Conservation (phyloP, 2,113 vertebrate genomes). For the Platichthys stellatus region DNA sequence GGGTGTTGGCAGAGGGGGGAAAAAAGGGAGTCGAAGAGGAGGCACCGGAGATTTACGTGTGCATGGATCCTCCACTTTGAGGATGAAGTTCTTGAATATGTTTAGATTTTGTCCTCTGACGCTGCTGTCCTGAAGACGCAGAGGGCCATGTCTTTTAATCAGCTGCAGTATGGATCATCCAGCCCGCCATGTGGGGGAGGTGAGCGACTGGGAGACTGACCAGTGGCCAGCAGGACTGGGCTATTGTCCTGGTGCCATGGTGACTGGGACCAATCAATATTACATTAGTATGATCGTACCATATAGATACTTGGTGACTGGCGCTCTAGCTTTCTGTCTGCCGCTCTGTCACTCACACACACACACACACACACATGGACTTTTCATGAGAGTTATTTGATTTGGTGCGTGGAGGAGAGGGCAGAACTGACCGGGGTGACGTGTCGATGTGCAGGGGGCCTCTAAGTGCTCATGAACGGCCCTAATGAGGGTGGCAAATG, state of each 20-base stretch:
- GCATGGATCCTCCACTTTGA: slow-evolving; percentile 55
- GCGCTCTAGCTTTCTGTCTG: slow-evolving; percentile 22
- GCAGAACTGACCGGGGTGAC: slow-evolving; percentile 70
- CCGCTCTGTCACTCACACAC: background rate
- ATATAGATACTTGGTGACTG: slow-evolving; percentile 47
- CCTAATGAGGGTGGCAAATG: slow-evolving; percentile 83
- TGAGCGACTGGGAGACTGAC: slow-evolving; percentile 47
- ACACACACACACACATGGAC: slow-evolving; percentile 15
- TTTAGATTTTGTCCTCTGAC: slow-evolving; percentile 70
- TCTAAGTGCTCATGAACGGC: slow-evolving; percentile 81
- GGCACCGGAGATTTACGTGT: slow-evolving; percentile 65
- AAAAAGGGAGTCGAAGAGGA: slow-evolving; percentile 19
- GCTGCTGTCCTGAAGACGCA: slow-evolving; percentile 31
- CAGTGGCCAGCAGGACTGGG: slow-evolving; percentile 48
- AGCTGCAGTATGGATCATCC: slow-evolving; percentile 41
- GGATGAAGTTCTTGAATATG: slow-evolving; percentile 67
- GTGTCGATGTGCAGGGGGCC: slow-evolving; percentile 75
- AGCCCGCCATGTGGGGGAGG: slow-evolving; percentile 18
- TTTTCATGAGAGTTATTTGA: slow-evolving; percentile 76
- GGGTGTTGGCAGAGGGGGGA: background rate
- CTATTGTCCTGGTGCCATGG: slow-evolving; percentile 69
- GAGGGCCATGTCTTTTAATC: slow-evolving; percentile 37
- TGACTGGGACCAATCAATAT: slow-evolving; percentile 71
- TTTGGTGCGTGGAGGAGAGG: slow-evolving; percentile 70
- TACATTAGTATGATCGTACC: slow-evolving; percentile 69